phyloP scores from a whole-genome alignment of 2,113 vertebrate genomes.

The Leucopsar rothschildi region DNA sequence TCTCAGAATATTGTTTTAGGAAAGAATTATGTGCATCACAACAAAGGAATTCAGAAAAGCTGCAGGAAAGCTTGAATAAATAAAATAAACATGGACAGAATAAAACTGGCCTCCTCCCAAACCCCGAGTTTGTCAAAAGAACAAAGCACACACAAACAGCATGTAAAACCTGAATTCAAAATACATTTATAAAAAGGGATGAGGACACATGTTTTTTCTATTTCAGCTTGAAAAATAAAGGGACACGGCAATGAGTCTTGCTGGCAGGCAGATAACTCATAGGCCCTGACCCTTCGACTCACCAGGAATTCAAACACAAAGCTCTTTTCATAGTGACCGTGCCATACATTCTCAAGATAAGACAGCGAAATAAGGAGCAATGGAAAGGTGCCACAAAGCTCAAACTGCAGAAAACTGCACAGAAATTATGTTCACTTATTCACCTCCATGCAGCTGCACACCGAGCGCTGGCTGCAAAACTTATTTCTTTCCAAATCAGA shows the following conservation, averaged over 20 bases:
- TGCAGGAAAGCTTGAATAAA: constrained; percentile 35
- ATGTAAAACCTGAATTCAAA: constrained; percentile 56
- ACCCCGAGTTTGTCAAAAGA: constrained; percentile 14
- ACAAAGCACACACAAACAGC: constrained; percentile 34
- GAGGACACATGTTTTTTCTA: constrained; percentile 39
- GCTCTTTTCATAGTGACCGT: constrained; percentile 72
- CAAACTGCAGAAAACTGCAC: constrained; percentile 45
- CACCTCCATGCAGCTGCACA: neutral
- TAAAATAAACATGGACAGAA: constrained; percentile 51
- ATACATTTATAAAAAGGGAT: constrained; percentile 48
- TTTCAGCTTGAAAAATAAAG: constrained; percentile 72
- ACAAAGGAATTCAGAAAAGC: constrained; percentile 73
- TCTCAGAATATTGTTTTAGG: neutral
- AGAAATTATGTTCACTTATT: neutral
- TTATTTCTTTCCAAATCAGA: neutral
- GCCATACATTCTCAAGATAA: constrained; percentile 71
- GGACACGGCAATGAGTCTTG: constrained; percentile 56
- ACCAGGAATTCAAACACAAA: constrained; percentile 83
- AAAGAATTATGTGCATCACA: constrained; percentile 41
- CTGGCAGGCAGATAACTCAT: constrained; percentile 72
- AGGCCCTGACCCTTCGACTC: constrained; percentile 78
- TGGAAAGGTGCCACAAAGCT: constrained; percentile 56
- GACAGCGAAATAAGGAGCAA: constrained; percentile 45
- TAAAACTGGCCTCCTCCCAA: constrained; percentile 20
- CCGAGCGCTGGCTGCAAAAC: constrained; percentile 33